Evolutionary conservation across 2,888 invertebrate species (phyloP).

Genomic region (Busseola fusca): DNA sequence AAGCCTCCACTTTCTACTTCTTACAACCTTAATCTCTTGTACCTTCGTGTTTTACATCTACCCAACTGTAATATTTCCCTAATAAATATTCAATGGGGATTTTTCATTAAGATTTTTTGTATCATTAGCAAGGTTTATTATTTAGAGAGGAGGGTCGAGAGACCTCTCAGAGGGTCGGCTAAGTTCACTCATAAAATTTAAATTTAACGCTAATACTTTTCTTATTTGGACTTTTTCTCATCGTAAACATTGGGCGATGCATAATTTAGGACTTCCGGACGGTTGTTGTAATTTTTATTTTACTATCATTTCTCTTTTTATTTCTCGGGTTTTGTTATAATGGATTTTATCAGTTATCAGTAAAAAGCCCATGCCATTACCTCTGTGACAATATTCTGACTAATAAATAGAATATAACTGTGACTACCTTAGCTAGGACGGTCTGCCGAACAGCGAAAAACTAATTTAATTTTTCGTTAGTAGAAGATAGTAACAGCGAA

Average conservation of each 20-base stretch:
- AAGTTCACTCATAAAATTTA: slow-evolving; percentile 74
- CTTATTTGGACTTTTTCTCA: slow-evolving; percentile 63
- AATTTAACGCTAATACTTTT: slow-evolving; percentile 71
- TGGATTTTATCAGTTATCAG: background rate
- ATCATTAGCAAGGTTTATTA: slow-evolving; percentile 79
- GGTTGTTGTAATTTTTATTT: slow-evolving; percentile 42
- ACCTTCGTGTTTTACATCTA: slow-evolving; percentile 58
- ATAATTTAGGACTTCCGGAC: slow-evolving; percentile 55
- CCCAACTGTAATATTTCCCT: slow-evolving; percentile 60
- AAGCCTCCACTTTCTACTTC: slow-evolving; percentile 42
- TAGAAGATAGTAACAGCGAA: background rate
- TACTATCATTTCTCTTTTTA: slow-evolving; percentile 29
- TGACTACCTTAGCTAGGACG: background rate
- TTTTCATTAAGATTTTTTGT: slow-evolving; percentile 69
- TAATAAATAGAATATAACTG: background rate
- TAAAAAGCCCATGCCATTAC: background rate
- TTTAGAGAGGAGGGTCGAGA: slow-evolving; percentile 70
- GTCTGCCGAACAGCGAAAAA: no score
- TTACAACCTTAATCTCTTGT: slow-evolving; percentile 58
- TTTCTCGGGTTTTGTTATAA: slow-evolving; percentile 23
- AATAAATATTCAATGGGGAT: slow-evolving; percentile 67
- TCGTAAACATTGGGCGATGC: slow-evolving; percentile 60
- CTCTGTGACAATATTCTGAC: background rate
- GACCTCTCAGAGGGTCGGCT: slow-evolving; percentile 62
- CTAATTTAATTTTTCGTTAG: background rate